Evolutionary conservation across 2,113 vertebrate genomes (phyloP).

Genomic region (Rhea pennata): DNA sequence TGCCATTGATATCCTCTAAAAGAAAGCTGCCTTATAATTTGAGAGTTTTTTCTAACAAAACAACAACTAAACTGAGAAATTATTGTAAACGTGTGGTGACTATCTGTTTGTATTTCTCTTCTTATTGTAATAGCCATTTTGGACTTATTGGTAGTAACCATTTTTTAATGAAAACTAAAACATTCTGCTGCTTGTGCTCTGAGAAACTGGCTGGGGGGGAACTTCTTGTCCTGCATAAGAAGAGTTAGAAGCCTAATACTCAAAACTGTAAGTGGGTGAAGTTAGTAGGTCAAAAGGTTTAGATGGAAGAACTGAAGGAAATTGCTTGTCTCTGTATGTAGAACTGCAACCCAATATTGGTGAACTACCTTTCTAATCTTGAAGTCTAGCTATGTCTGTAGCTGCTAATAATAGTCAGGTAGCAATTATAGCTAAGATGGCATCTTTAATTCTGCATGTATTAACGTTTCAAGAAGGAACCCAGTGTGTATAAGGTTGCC

Average conservation of each 20-base stretch:
- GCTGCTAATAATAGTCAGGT: not conserved
- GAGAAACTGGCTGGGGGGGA: not conserved
- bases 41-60: not conserved
- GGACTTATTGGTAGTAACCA: not conserved
- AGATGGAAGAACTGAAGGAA: not conserved
- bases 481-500: not conserved
- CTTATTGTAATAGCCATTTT: not conserved
- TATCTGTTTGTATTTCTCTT: not conserved
- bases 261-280: not conserved
- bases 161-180: not conserved
- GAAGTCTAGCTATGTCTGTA: not conserved
- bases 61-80: not conserved
- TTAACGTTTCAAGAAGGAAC: not conserved
- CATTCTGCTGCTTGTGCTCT: not conserved
- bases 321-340: not conserved
- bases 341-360: rapidly evolving
- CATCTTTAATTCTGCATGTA: not conserved
- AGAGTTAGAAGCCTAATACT: not conserved
- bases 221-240: not conserved
- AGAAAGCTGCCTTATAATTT: not conserved
- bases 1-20: not conserved
- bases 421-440: not conserved
- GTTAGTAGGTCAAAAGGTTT: not conserved
- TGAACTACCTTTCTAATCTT: not conserved
- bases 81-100: not conserved